Percentiles rank a stretch among this genome's conserved stretches.
Conservation (phyloP, 2,113 vertebrate genomes). For the Ginglymostoma cirratum region DNA sequence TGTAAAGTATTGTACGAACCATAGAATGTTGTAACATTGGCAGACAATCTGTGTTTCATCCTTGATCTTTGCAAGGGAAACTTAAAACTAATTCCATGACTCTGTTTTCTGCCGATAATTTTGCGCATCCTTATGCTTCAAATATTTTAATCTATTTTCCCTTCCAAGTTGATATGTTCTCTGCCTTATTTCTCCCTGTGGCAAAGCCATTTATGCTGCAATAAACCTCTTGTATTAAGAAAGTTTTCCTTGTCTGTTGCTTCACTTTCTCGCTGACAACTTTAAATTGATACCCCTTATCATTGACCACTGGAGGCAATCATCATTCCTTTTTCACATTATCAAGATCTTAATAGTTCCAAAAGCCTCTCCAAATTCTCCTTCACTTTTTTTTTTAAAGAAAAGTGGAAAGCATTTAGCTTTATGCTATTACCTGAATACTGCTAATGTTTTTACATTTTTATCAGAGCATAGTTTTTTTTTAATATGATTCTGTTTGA, state of each 20-base stretch:
- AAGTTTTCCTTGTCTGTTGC: not conserved
- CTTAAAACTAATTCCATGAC: not conserved
- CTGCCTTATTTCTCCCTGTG: not conserved
- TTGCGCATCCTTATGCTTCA: not conserved
- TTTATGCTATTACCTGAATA: not conserved
- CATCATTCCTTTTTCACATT: not conserved
- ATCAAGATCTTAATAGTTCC: not conserved
- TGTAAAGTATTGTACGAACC: not conserved
- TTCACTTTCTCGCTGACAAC: not conserved
- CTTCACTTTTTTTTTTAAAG: not conserved
- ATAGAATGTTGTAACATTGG: not conserved
- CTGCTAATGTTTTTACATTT: not conserved
- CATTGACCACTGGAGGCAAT: not conserved
- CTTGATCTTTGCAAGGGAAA: not conserved
- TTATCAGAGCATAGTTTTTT: not conserved
- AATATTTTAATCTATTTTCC: not conserved
- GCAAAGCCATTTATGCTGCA: not conserved
- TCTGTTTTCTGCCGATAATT: not conserved
- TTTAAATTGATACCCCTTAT: not conserved
- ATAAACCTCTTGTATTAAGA: not conserved
- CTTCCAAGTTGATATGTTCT: not conserved
- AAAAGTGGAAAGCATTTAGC: not conserved
- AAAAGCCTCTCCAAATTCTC: not conserved
- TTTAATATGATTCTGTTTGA: not conserved
- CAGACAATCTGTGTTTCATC: not conserved